Percentiles rank a stretch among this genome's conserved stretches.
These are phyloP conservation scores for Pammene fasciana DNA, from an alignment of 2,888 invertebrate species.

Conservation along the genomic window DNA sequence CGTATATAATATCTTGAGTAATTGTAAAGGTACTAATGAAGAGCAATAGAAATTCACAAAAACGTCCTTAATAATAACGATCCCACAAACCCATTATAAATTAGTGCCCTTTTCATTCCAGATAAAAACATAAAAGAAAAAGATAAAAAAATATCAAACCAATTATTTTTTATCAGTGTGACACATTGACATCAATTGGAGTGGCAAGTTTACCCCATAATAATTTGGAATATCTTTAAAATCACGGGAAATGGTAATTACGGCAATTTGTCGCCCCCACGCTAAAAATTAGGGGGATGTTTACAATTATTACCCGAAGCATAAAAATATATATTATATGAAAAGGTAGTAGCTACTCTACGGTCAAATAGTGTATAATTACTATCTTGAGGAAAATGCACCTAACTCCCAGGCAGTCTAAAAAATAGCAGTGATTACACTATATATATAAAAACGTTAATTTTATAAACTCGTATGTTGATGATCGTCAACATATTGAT, in stretches of 20 bases:
- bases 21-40: not conserved
- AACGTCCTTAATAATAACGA: not conserved
- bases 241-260: slow-evolving; percentile 66
- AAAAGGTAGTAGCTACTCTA: not conserved
- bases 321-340: not conserved
- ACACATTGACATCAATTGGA: slow-evolving; percentile 67
- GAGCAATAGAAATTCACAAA: not conserved
- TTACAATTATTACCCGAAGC: slow-evolving; percentile 13
- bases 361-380: not conserved
- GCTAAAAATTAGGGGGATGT: slow-evolving; percentile 14
- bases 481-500: too few species aligned
- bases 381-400: too few species aligned
- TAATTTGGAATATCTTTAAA: slow-evolving; percentile 66
- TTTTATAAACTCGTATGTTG: too few species aligned
- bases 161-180: slow-evolving; percentile 58
- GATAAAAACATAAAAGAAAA: slow-evolving; percentile 21
- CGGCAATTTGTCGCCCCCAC: slow-evolving; percentile 66
- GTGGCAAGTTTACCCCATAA: slow-evolving; percentile 60
- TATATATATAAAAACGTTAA: too few species aligned
- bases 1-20: not conserved
- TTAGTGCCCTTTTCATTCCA: slow-evolving; percentile 16
- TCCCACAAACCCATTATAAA: not conserved
- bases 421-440: too few species aligned
- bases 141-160: slow-evolving; percentile 28
- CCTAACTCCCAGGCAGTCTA: too few species aligned